These are phyloP conservation scores for Syrrhaptes paradoxus DNA, from an alignment of 2,113 vertebrate genomes.

Conservation along the genomic window DNA sequence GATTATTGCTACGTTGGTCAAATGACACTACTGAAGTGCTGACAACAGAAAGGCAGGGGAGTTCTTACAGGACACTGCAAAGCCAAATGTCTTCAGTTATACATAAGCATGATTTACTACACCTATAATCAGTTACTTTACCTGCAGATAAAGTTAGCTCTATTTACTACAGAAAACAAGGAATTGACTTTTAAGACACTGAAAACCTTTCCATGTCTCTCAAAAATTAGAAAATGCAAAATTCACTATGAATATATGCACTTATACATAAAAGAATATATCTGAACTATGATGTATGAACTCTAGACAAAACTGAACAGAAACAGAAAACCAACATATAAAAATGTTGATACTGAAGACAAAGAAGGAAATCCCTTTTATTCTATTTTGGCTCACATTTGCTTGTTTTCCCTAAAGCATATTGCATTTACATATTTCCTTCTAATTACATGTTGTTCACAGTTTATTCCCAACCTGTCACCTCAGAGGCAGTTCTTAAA, in stretches of 20 bases:
- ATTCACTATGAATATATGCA: neutral
- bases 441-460: neutral
- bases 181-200: neutral
- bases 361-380: neutral
- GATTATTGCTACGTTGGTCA: neutral
- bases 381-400: neutral
- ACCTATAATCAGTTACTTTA: neutral
- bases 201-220: neutral
- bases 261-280: neutral
- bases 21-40: neutral
- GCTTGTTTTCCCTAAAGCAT: neutral
- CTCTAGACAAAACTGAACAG: neutral
- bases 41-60: neutral
- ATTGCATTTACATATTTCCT: neutral
- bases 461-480: neutral
- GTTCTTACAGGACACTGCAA: neutral
- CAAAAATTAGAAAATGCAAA: neutral
- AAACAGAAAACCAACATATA: neutral
- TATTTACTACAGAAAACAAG: neutral
- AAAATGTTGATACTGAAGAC: neutral
- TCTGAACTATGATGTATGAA: neutral
- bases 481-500: neutral
- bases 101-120: neutral
- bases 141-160: neutral
- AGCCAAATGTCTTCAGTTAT: neutral